Evolutionary conservation across 2,113 vertebrate genomes (phyloP), one percentile per base, ranked within the genome.

Genomic region (Paradoxurus hermaphroditus): DNA sequence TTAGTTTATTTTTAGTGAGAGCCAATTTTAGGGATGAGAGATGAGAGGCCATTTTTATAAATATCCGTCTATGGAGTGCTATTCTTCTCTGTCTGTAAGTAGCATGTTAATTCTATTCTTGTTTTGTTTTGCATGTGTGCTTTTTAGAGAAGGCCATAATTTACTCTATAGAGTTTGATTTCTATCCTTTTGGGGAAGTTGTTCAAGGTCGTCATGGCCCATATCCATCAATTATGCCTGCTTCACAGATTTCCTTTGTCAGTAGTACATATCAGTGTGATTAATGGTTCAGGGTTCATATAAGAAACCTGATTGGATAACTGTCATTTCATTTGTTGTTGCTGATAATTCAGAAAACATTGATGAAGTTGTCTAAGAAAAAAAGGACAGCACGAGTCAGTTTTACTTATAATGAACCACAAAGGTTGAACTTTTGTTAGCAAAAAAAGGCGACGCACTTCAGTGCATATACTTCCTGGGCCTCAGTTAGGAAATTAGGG

Each of bases 341-440:
- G 84, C 39, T 59, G 83, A 84, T 79, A 96, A 96, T 94, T 97
- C 49, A 85, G 70, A 96, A 95, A 95, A 9, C 51, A 97, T 46
- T 92, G 78, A 93, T 95, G 21, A 87, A 96, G 78, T 84, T 97
- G 75, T 95, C 46, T 23, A 87, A 87, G n/a, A 77, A 93, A 90
- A 90, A 97, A 75, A 96, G 36, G 86, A 21, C 36, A 93, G 85
- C 81, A n/a, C 19, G 90, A 94, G 63, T 79, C 90, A 59, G 5
- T 86, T 96, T 97, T 90, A 93, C 25, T 85, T 92, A 93, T 86
- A 92, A 94, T 49, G 49, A 97, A 95, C 7, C 65, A 84, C 41
- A 91, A 93, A 56, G 27, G 18, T 79, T 96, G 36, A 8, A 25
- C n/a, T 84, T 79, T 73, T 79, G 7, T 92, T 73, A 94, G 23